Evolutionary conservation across 1,140 invertebrate genomes (phyloP).

Genomic region (Vanessa atalanta): DNA sequence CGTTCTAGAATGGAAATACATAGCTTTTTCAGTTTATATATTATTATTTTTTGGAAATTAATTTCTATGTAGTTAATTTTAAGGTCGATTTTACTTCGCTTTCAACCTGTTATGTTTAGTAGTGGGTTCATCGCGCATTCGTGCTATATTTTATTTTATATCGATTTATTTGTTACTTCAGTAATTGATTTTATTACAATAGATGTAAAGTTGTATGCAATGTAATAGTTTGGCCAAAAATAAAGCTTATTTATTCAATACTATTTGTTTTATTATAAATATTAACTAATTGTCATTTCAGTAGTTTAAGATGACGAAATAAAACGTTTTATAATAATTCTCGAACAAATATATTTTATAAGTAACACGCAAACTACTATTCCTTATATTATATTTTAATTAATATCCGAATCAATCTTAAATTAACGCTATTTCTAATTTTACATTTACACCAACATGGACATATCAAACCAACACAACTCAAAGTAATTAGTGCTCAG

Average conservation of each 20-base stretch:
- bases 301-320: no score
- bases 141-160: constrained; percentile 55
- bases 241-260: constrained; percentile 79
- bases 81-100: not conserved
- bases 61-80: not conserved
- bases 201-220: constrained; percentile 67
- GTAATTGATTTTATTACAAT: constrained; percentile 65
- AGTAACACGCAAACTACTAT: no score
- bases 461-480: no score
- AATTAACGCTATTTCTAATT: no score
- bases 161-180: constrained; percentile 50
- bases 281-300: no score
- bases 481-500: no score
- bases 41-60: not conserved
- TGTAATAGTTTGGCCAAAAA: constrained; percentile 80
- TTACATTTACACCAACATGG: no score
- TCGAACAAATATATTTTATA: no score
- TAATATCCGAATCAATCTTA: no score
- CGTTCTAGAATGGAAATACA: not conserved
- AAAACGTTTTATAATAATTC: no score
- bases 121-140: constrained; percentile 27
- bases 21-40: not conserved
- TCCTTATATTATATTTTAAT: no score
- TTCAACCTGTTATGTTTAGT: not conserved
- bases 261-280: constrained; percentile 29